Conservation (phyloP, 1,140 invertebrate species). For the Cepaea nemoralis region DNA sequence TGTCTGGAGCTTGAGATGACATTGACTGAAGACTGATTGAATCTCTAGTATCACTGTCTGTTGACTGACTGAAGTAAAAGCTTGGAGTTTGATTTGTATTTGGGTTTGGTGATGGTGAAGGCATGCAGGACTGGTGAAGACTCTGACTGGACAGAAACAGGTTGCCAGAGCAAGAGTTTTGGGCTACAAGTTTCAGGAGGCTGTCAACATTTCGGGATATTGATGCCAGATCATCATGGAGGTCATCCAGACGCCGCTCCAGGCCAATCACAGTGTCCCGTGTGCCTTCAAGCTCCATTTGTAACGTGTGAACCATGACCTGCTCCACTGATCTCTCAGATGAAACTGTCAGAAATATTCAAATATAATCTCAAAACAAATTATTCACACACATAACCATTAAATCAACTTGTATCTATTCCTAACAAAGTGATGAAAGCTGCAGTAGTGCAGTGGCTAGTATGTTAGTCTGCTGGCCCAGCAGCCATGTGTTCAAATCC, state of each 20-base stretch:
- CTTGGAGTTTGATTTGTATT: slow-evolving; percentile 22
- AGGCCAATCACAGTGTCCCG: slow-evolving; percentile 42
- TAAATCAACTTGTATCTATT: too few relatives aligned
- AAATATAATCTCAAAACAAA: too few relatives aligned
- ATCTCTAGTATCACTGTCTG: slow-evolving; percentile 21
- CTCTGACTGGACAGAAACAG: slow-evolving; percentile 4
- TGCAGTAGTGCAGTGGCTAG: too few relatives aligned
- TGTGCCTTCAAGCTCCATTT: slow-evolving; percentile 49
- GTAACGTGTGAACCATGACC: slow-evolving; percentile 48
- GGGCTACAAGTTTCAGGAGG: slow-evolving; percentile 26
- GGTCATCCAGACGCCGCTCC: slow-evolving; percentile 43
- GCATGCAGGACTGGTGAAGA: slow-evolving; percentile 18
- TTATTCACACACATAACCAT: too few relatives aligned
- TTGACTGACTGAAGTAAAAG: slow-evolving; percentile 40
- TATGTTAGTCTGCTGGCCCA: too few relatives aligned
- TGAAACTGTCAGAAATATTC: slow-evolving; percentile 30
- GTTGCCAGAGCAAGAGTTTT: slow-evolving; percentile 23
- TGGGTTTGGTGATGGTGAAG: slow-evolving; percentile 31
- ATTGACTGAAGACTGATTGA: slow-evolving; percentile 17
- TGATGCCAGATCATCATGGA: slow-evolving; percentile 33
- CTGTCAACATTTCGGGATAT: slow-evolving; percentile 37
- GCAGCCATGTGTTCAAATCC: too few relatives aligned
- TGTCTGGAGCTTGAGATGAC: slow-evolving; percentile 24
- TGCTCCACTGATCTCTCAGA: slow-evolving; percentile 40
- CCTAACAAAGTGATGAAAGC: too few relatives aligned